These are phyloP conservation scores for Orgyia antiqua DNA, from an alignment of 2,888 invertebrate genomes.

Conservation along the genomic window DNA sequence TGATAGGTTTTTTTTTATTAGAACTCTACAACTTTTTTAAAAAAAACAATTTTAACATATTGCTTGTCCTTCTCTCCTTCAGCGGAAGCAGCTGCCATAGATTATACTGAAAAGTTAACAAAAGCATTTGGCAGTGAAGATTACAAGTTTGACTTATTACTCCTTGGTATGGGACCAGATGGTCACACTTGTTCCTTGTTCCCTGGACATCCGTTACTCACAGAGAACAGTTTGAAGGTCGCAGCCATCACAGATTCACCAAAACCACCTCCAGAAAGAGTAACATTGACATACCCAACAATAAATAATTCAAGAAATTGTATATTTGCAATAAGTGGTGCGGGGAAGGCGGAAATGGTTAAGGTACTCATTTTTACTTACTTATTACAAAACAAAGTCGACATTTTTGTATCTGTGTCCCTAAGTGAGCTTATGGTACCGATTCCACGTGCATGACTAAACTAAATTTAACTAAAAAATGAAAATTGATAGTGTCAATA, in stretches of 20 bases:
- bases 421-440: too few species aligned
- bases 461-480: too few species aligned
- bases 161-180: slow-evolving; percentile 98
- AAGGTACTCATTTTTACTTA: too few species aligned
- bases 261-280: slow-evolving; percentile 93
- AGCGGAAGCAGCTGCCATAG: slow-evolving; percentile 87
- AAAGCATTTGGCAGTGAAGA: slow-evolving; percentile 76
- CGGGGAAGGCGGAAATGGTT: slow-evolving; percentile 91
- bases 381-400: too few species aligned
- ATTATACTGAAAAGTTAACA: slow-evolving; percentile 83
- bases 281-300: slow-evolving; percentile 94
- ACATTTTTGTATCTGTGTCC: too few species aligned
- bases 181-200: slow-evolving; percentile 99
- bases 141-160: slow-evolving; percentile 87
- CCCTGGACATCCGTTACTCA: slow-evolving; percentile 84
- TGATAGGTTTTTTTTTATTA: too few species aligned
- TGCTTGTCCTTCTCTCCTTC: too few species aligned
- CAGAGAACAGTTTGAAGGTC: slow-evolving; percentile 83
- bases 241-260: slow-evolving; percentile 95
- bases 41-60: too few species aligned
- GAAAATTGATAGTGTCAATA: too few species aligned
- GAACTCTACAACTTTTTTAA: too few species aligned
- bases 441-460: too few species aligned
- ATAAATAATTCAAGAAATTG: slow-evolving; percentile 91
- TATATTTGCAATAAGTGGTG: slow-evolving; percentile 91